A percentile compares a stretch with the other conserved stretches of the same genome.
Evolutionary conservation across 2,797 vertebrate species (phyloP).

Genomic region (Carcharodon carcharias): DNA sequence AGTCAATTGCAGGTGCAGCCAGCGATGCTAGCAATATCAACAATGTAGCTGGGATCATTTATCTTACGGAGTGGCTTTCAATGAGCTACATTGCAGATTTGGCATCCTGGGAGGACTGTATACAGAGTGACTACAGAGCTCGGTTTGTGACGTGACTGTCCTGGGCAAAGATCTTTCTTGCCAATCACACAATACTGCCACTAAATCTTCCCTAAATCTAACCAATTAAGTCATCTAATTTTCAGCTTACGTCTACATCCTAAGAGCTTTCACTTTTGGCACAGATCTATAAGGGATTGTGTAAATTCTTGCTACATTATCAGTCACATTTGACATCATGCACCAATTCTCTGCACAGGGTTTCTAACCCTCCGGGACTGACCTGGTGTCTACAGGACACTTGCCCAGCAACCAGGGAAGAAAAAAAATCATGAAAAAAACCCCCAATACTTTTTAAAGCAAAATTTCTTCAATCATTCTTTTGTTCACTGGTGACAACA

Average conservation of each 20-base stretch:
- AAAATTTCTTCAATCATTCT: background rate
- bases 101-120: too few species aligned
- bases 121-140: background rate
- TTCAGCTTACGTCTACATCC: background rate
- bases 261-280: background rate
- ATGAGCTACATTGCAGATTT: background rate
- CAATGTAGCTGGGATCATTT: too few species aligned
- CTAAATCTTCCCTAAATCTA: background rate
- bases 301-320: background rate
- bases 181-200: background rate
- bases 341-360: background rate
- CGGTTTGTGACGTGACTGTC: background rate
- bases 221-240: background rate
- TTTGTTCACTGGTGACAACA: background rate
- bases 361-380: background rate
- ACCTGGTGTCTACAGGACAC: background rate
- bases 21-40: background rate
- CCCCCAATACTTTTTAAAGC: background rate
- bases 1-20: background rate
- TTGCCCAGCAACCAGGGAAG: background rate
- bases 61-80: too few species aligned
- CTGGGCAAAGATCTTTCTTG: background rate
- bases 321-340: background rate
- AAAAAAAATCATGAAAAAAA: background rate
- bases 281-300: background rate